Base-by-base conservation (phyloP, 2,113 vertebrate species). In the Furnarius figulus region DNA sequence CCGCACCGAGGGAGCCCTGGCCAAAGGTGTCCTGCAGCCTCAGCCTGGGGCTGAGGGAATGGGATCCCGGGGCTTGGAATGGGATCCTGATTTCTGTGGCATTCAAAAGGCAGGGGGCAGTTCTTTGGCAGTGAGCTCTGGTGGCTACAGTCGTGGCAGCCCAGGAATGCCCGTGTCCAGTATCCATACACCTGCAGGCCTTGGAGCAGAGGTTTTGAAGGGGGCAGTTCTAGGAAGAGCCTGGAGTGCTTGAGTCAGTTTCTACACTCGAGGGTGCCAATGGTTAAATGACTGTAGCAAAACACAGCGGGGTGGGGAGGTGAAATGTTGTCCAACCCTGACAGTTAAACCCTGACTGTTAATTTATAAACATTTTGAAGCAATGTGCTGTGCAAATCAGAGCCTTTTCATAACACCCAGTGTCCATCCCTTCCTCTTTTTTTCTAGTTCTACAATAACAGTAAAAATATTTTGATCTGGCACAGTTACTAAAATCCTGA, bases 381-480 rank as follows among this genome's bases (percentile, higher is more conserved):
- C 47, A 81, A 89, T 16, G 62, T 50, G 37, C 53, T 73, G 44
- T 55, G 78, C 53, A 85, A 87, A 53, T 73, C 70, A 73, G 40
- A 83, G 83, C 30, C 50, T 91, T 90, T 81, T 73, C 19, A 4
- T 52, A 88, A 10, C 9, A 61, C 39, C 24, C 59, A 30, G 8
- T 40, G 66, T 73, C 7, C n/a, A 85, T 35, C 16, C 37, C 47
- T 74, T 81, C 46, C 28, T 85, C 44, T 80, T 79, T 89, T 89
- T 76, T 66, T n/a, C 63, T 52, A 46, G 28, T 82, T 76, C 68
- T 53, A 76, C 18, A 75, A 7, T 3, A 85, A 42, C 8, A 11
- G 42, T 58, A 77, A 79, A 94, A 83, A 42, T 76, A 80, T 77
- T 95, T 93, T 82, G 49, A 81, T 76, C 77, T 62, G 76, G 84